These are phyloP conservation scores for Choristoneura rosaceana DNA, from an alignment of 2,888 invertebrate species.

Conservation along the genomic window DNA sequence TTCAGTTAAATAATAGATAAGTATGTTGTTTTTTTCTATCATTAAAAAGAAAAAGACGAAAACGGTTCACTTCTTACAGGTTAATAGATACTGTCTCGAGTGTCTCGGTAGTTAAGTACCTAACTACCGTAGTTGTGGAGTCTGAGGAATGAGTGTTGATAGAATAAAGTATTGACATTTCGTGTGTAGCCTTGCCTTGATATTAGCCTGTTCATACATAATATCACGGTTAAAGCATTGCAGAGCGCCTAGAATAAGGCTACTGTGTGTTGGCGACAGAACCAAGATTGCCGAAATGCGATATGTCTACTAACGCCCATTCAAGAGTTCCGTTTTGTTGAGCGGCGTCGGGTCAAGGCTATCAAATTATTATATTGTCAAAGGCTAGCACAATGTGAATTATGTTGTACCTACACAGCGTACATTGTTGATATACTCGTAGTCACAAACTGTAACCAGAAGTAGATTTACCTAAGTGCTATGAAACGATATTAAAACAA, in stretches of 20 bases:
- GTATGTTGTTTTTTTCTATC: too few species aligned
- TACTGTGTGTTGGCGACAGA: background rate
- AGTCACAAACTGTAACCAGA: too few species aligned
- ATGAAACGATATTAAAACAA: too few species aligned
- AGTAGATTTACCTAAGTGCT: too few species aligned
- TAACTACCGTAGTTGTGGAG: background rate
- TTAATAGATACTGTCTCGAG: too few species aligned
- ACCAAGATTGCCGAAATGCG: slow-evolving; percentile 10
- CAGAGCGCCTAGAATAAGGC: slow-evolving; percentile 1
- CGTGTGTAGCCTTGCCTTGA: background rate
- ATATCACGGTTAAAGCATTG: background rate
- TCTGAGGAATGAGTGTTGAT: background rate
- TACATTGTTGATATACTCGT: too few species aligned
- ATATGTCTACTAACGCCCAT: slow-evolving; percentile 8
- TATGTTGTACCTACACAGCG: background rate
- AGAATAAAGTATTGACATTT: background rate
- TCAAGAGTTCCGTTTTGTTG: slow-evolving; percentile 9
- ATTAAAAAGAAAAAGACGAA: too few species aligned
- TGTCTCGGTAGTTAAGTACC: too few species aligned
- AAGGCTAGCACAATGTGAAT: background rate
- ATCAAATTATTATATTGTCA: slow-evolving; percentile 10
- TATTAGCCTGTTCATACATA: slow-evolving; percentile 1
- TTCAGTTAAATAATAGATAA: too few species aligned
- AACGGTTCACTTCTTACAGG: too few species aligned
- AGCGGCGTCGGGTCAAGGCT: background rate